Conservation (phyloP, 1,140 invertebrate species). For the Calliopsis andreniformis region DNA sequence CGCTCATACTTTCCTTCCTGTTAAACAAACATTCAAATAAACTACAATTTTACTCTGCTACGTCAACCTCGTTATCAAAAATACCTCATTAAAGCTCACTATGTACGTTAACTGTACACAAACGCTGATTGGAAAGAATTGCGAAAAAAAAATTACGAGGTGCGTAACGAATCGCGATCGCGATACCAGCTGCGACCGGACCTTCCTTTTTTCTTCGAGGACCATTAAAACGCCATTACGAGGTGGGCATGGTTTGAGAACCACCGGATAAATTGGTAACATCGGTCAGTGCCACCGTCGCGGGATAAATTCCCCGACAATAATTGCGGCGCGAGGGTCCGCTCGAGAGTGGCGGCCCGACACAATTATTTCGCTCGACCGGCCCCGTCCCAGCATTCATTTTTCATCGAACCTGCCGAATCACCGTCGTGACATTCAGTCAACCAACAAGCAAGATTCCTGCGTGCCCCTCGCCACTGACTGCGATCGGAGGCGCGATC, state of each 20-base stretch:
- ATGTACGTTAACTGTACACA: neutral
- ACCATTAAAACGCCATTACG: constrained; percentile 44
- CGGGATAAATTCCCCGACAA: constrained; percentile 43
- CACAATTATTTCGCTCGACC: constrained; percentile 66
- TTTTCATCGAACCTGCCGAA: constrained; percentile 68
- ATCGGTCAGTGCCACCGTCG: constrained; percentile 57
- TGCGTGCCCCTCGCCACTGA: neutral
- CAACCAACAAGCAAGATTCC: constrained; percentile 11
- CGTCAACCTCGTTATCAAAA: no score
- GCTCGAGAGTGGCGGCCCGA: constrained; percentile 38
- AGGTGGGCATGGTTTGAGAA: constrained; percentile 8
- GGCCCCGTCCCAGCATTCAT: constrained; percentile 45
- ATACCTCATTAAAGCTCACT: neutral
- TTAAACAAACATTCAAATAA: no score
- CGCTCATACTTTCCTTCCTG: no score
- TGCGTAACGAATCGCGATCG: constrained; percentile 28
- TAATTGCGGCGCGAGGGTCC: constrained; percentile 46
- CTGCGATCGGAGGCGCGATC: neutral
- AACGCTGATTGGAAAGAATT: neutral
- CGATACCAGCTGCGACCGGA: neutral
- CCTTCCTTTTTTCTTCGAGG: constrained; percentile 28
- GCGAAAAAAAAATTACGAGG: neutral
- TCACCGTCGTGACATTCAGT: constrained; percentile 45
- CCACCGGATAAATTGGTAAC: constrained; percentile 47
- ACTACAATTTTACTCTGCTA: no score